Evolutionary conservation across 2,888 invertebrate genomes (phyloP).

Genomic region (Drosophila melanosoma): DNA sequence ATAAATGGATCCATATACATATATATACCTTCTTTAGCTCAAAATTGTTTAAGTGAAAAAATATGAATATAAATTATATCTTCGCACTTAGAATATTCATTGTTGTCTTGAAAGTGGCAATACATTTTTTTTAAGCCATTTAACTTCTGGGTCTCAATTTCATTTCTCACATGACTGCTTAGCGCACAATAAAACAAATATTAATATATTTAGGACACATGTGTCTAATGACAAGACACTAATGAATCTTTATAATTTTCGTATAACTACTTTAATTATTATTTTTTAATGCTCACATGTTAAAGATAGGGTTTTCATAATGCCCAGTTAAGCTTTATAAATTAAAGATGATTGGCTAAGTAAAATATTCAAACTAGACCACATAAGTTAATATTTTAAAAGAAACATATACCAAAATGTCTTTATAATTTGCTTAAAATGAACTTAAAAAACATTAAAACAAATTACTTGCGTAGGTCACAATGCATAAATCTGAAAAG

Average conservation of each 20-base stretch:
- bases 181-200: neutral
- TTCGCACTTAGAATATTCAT: slow-evolving; percentile 41
- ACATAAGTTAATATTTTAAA: neutral
- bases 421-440: neutral
- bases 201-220: too few species aligned
- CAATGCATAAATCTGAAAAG: neutral
- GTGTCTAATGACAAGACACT: neutral
- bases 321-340: neutral
- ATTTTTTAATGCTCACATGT: neutral
- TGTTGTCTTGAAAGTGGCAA: slow-evolving; percentile 45
- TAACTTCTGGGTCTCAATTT: slow-evolving; percentile 25
- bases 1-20: neutral
- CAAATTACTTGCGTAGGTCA: neutral
- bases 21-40: slow-evolving; percentile 1
- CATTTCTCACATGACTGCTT: neutral
- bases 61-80: slow-evolving; percentile 37
- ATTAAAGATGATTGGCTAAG: neutral
- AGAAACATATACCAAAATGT: neutral
- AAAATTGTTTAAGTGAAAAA: slow-evolving; percentile 52
- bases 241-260: neutral
- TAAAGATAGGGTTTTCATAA: neutral
- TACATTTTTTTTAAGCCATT: slow-evolving; percentile 45
- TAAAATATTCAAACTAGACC: neutral
- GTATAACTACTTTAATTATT: neutral
- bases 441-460: neutral